Conservation (phyloP, 2,888 invertebrate species). For the Drosophila antonietae region DNA sequence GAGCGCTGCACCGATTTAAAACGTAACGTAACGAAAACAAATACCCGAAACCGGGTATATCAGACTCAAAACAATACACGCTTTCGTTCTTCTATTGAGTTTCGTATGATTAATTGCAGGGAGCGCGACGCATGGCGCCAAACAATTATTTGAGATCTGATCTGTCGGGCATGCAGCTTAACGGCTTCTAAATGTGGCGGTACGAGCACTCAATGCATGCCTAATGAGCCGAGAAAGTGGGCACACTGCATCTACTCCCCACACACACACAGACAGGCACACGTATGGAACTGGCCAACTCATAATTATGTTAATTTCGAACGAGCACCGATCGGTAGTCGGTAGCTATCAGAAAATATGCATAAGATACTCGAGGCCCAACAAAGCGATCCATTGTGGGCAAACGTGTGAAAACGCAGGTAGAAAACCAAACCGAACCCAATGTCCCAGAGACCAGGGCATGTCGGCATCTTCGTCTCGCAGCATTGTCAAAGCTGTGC, state of each 20-base stretch:
- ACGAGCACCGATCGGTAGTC: constrained; percentile 33
- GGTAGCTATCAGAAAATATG: constrained; percentile 54
- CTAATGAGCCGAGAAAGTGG: constrained; percentile 79
- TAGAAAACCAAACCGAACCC: constrained; percentile 46
- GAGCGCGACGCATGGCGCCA: constrained; percentile 66
- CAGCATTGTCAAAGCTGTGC: constrained; percentile 56
- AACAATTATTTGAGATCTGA: constrained; percentile 71
- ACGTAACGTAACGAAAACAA: constrained; percentile 74
- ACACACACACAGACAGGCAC: not conserved
- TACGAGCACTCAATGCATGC: constrained; percentile 68
- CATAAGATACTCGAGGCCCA: constrained; percentile 27
- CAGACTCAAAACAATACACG: constrained; percentile 33
- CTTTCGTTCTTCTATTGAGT: constrained; percentile 16
- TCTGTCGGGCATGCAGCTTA: constrained; percentile 53
- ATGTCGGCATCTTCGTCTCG: constrained; percentile 26
- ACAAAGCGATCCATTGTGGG: constrained; percentile 59
- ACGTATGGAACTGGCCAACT: constrained; percentile 23
- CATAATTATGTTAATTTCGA: constrained; percentile 82
- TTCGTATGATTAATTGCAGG: constrained; percentile 67
- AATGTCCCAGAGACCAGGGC: constrained; percentile 7
- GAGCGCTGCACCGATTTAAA: constrained; percentile 70
- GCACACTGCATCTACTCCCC: constrained; percentile 24
- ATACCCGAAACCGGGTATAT: constrained; percentile 11
- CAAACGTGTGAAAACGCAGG: constrained; percentile 74
- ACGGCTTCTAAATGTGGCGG: constrained; percentile 72